A percentile compares a stretch with the other conserved stretches of the same genome.
phyloP scores from a whole-genome alignment of 2,888 invertebrate species.

The Pseudococcus longispinus region DNA sequence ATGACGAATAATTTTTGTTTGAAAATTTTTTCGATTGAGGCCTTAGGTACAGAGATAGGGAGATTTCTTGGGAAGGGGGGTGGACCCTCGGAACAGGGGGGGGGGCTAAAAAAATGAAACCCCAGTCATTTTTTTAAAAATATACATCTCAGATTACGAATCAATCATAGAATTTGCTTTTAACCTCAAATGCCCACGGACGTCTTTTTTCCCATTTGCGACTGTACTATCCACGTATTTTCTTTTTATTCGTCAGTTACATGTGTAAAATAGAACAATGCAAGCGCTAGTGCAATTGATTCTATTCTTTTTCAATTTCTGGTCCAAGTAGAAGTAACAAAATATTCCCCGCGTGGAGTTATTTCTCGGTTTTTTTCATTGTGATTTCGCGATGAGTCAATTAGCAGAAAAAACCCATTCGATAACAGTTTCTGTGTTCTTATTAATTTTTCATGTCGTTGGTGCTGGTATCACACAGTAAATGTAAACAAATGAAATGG shows the following conservation, averaged over 20 bases:
- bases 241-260: background rate
- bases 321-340: background rate
- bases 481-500: background rate
- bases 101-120: no score
- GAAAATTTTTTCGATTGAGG: no score
- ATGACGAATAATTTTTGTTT: no score
- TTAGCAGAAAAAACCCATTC: background rate
- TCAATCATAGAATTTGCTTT: no score
- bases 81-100: no score
- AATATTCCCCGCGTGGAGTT: background rate
- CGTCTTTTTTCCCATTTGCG: no score
- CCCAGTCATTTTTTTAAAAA: no score
- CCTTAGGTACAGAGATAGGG: no score
- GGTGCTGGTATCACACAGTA: background rate
- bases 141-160: no score
- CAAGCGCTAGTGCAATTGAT: background rate
- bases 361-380: background rate
- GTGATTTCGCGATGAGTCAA: background rate
- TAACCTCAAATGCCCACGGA: no score
- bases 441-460: slow-evolving; percentile 6
- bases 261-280: background rate
- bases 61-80: no score
- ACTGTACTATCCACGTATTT: no score
- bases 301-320: background rate
- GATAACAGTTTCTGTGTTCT: background rate